Evolutionary conservation across 2,797 vertebrate species (phyloP).

Genomic region (Decapterus maruadsi): DNA sequence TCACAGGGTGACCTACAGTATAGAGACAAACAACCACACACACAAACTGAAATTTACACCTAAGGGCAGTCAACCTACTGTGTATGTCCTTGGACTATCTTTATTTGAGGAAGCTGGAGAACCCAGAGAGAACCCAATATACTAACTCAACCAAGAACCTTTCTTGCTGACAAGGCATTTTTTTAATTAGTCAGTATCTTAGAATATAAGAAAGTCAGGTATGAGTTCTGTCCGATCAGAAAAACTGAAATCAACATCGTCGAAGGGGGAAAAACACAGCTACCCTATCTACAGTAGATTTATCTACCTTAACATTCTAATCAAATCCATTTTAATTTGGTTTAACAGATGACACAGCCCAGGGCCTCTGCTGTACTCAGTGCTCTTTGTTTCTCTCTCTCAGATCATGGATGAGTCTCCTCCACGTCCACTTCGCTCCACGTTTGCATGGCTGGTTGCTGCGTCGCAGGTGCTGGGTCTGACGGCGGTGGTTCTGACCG

Average conservation of each 20-base stretch:
- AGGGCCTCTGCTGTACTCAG: neutral
- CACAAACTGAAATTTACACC: too few relatives aligned
- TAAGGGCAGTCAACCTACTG: too few relatives aligned
- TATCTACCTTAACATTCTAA: neutral
- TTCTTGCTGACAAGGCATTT: too few relatives aligned
- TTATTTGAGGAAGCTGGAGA: too few relatives aligned
- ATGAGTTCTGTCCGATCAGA: neutral
- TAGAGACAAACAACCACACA: too few relatives aligned
- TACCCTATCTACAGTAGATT: neutral
- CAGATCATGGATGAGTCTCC: conserved; percentile 70
- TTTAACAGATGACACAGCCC: neutral
- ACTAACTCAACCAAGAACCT: too few relatives aligned
- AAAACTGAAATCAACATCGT: neutral
- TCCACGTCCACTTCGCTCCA: neutral
- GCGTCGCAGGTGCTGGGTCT: conserved; percentile 85
- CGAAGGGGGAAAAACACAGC: neutral
- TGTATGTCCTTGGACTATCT: too few relatives aligned
- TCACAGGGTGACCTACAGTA: too few relatives aligned
- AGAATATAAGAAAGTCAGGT: neutral
- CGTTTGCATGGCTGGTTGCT: conserved; percentile 69
- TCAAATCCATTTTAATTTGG: neutral
- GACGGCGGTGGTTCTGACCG: conserved; percentile 81
- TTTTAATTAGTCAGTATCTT: too few relatives aligned
- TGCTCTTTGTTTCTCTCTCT: conserved; percentile 1
- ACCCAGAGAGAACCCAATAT: too few relatives aligned